A percentile compares a stretch with the other conserved stretches of the same genome.
Evolutionary conservation across 2,888 invertebrate species (phyloP).

Genomic region (Cancer borealis): DNA sequence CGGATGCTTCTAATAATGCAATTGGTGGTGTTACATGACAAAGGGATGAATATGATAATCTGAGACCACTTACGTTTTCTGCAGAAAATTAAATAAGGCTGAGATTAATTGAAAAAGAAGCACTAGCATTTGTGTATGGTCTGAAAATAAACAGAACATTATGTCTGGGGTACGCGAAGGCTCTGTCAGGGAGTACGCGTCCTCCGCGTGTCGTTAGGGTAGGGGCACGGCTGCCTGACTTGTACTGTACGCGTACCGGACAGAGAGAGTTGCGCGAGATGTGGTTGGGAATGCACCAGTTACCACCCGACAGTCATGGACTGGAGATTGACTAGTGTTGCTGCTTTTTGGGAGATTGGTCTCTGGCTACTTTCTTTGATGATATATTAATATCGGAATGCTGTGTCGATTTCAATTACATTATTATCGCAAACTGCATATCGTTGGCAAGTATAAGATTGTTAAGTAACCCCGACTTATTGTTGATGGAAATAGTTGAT

Average conservation of each 20-base stretch:
- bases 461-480: conserved; percentile 24
- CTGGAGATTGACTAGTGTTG: conserved; percentile 48
- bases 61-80: too few species aligned
- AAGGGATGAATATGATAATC: too few species aligned
- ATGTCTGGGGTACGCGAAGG: conserved; percentile 48
- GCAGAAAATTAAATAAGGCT: too few species aligned
- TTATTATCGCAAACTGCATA: conserved; percentile 36
- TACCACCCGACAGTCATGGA: conserved; percentile 48
- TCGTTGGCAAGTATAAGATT: conserved; percentile 26
- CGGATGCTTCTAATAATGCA: too few species aligned
- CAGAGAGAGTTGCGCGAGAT: conserved; percentile 54
- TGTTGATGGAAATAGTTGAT: not conserved
- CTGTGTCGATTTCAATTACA: conserved; percentile 22
- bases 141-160: too few species aligned
- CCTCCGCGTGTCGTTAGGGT: conserved; percentile 49
- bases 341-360: conserved; percentile 39
- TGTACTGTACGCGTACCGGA: conserved; percentile 53
- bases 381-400: conserved; percentile 44
- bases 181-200: conserved; percentile 43
- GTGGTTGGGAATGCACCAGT: conserved; percentile 59
- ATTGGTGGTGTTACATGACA: too few species aligned
- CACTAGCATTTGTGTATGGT: too few species aligned
- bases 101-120: too few species aligned
- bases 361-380: conserved; percentile 43
- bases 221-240: conserved; percentile 46